These are phyloP conservation scores for Amorpha juglandis DNA, from an alignment of 2,888 invertebrate species.

Conservation along the genomic window DNA sequence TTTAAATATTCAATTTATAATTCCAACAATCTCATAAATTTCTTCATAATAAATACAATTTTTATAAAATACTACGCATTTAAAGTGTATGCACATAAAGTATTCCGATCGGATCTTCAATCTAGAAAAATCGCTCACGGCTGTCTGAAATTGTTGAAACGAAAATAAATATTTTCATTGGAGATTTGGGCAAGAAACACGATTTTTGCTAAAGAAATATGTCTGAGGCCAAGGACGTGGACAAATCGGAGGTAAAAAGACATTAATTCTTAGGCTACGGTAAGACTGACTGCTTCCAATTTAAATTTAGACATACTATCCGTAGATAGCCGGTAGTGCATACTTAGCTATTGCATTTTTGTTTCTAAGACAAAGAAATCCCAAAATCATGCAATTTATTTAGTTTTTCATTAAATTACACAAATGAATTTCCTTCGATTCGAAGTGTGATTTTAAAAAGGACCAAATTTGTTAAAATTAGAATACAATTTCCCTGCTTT, in stretches of 20 bases:
- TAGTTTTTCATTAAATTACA: not conserved
- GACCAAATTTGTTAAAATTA: too few species aligned
- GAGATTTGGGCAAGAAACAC: not conserved
- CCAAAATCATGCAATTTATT: not conserved
- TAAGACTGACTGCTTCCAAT: not conserved
- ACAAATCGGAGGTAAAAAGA: not conserved
- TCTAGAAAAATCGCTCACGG: conserved; percentile 53
- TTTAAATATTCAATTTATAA: too few species aligned
- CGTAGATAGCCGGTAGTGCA: not conserved
- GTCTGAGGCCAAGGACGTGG: conserved; percentile 8
- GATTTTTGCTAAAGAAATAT: not conserved
- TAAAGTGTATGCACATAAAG: not conserved
- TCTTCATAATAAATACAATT: too few species aligned
- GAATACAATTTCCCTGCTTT: too few species aligned
- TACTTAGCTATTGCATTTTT: conserved; percentile 7
- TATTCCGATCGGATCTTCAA: conserved; percentile 34
- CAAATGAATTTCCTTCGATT: too few species aligned
- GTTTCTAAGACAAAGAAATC: not conserved
- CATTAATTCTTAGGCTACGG: not conserved
- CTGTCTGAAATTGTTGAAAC: conserved; percentile 28
- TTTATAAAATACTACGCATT: not conserved
- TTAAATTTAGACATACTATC: not conserved
- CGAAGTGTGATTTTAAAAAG: too few species aligned
- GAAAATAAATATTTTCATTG: conserved; percentile 43
- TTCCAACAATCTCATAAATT: too few species aligned